Evolutionary conservation across 2,113 vertebrate species (phyloP), one percentile per base, ranked within the genome.

Genomic region (Chiloscyllium plagiosum): DNA sequence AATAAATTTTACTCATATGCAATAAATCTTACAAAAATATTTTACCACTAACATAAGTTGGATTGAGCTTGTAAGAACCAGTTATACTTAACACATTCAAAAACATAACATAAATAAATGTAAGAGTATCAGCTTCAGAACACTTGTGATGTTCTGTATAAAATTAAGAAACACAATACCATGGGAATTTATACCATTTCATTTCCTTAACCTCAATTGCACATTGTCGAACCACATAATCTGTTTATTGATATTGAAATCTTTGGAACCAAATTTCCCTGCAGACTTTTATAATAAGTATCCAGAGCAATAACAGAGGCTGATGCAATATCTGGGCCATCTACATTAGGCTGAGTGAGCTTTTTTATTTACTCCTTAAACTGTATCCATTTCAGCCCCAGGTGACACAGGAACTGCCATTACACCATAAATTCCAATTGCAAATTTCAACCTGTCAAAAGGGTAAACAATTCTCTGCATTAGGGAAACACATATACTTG

Each of bases 41-140:
- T 47, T 72, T 72, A 52, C 94, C 66, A 50, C 96, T 97, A 97
- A 96, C 97, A 97, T 98, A 97, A 96, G 97, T 97, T 97, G 98
- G 97, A 98, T 97, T 97, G 96, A 97, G 96, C 98, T 98, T 98
- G 97, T 98, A 98, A 99, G 98, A 99, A 98, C 97, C 97, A 97
- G 97, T 97, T 98, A 98, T 97, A 98, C 98, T 99, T 99, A 99
- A 98, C 97, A 97, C 97, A 97, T 96, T 96, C 0, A 95, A 96
- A 96, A 97, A 97, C 52, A 97, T 97, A 99, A 99, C 99, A 97
- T 98, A 99, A 99, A 99, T 98, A 99, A 99, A 98, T 98, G 98
- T 97, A 98, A 98, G 98, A 98, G 98, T 97, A 98, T 97, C 98
- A 97, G 97, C 98, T 97, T 96, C 96, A 98, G 98, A 98, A 98